Conservation (phyloP, 2,113 vertebrate genomes). For the Paraplagusia blochii region DNA sequence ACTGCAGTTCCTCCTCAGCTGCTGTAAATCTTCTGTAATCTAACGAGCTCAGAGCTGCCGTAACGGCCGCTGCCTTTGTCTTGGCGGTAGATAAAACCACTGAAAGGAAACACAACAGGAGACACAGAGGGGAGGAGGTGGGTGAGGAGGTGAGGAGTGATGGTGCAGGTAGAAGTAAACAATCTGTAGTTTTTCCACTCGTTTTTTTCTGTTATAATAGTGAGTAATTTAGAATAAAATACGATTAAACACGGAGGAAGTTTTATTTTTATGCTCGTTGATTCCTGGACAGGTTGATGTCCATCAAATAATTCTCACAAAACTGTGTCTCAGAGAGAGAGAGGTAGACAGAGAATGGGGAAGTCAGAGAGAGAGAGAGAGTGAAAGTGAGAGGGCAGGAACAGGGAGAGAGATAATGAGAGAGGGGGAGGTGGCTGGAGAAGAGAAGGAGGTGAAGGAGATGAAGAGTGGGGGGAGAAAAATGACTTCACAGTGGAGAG, state of each 20-base stretch:
- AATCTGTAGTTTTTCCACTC: constrained; percentile 20
- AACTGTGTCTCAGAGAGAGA: constrained; percentile 60
- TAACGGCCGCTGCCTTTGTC: constrained; percentile 60
- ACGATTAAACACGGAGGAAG: too few relatives aligned
- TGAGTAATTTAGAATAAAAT: too few relatives aligned
- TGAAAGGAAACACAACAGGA: constrained; percentile 51
- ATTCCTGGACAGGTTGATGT: constrained; percentile 76
- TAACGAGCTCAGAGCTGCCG: constrained; percentile 43
- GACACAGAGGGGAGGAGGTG: background rate
- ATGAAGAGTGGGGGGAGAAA: constrained; percentile 56
- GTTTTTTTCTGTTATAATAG: background rate
- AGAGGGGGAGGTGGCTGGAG: constrained; percentile 47
- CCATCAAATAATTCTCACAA: constrained; percentile 71
- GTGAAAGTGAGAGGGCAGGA: constrained; percentile 27
- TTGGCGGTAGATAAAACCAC: constrained; percentile 69
- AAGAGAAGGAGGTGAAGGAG: constrained; percentile 54
- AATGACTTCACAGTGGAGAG: constrained; percentile 56
- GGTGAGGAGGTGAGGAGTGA: background rate
- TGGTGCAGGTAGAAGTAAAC: constrained; percentile 32
- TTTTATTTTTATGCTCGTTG: too few relatives aligned
- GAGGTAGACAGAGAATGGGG: constrained; percentile 54
- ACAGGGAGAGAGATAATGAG: constrained; percentile 41
- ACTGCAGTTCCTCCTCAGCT: constrained; percentile 4
- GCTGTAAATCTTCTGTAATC: constrained; percentile 47
- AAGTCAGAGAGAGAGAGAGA: constrained; percentile 19